phyloP scores from a whole-genome alignment of 2,113 vertebrate genomes.

The Caranx ignobilis region DNA sequence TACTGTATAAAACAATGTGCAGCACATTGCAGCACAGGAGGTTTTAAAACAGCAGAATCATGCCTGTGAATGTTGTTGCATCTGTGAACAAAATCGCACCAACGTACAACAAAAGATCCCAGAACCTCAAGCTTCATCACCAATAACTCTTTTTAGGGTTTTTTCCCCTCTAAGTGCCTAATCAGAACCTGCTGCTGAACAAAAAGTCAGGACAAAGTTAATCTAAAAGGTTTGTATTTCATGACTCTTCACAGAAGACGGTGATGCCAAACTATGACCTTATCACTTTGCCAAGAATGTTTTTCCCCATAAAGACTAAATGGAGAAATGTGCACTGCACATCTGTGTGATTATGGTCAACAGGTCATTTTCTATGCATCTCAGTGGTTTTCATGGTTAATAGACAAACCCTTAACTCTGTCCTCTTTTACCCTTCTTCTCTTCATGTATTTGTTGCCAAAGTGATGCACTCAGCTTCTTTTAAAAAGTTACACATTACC shows the following conservation, averaged over 20 bases:
- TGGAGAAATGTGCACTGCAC: constrained; percentile 50
- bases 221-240: constrained; percentile 64
- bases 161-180: constrained; percentile 39
- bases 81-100: constrained; percentile 13
- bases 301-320: constrained; percentile 63
- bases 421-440: too few relatives aligned
- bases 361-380: constrained; percentile 40
- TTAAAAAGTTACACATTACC: background rate
- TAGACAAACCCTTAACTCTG: background rate
- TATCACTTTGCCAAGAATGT: constrained; percentile 57
- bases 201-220: constrained; percentile 39
- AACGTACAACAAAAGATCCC: constrained; percentile 24
- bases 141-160: constrained; percentile 30
- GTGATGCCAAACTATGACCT: constrained; percentile 66
- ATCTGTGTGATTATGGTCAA: constrained; percentile 39
- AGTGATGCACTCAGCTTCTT: background rate
- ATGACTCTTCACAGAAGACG: constrained; percentile 40
- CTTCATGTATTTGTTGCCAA: background rate
- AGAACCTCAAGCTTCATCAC: constrained; percentile 44
- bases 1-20: background rate
- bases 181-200: constrained; percentile 65
- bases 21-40: background rate
- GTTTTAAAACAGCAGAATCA: background rate
- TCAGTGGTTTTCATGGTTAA: background rate
- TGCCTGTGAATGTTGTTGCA: constrained; percentile 21